These are phyloP conservation scores for Stichodactyla mertensii DNA, from an alignment of 64 coral and sea anemone genomes.

Conservation along the genomic window DNA sequence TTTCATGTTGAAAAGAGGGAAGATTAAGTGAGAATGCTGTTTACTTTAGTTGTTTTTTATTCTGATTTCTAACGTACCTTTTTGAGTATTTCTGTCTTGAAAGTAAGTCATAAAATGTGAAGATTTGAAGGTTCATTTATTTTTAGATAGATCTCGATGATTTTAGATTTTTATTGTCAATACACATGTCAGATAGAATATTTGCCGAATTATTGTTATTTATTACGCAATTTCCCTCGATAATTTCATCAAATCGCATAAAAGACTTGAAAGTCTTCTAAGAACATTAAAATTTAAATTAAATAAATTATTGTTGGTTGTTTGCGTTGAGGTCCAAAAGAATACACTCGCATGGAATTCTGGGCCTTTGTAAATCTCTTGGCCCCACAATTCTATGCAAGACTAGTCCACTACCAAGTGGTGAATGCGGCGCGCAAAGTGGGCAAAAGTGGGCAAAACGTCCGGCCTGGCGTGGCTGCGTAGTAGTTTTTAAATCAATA, in stretches of 20 bases:
- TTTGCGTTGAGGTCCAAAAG: not conserved
- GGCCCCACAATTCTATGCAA: no score
- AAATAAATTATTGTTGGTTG: not conserved
- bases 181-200: not conserved
- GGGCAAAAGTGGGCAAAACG: no score
- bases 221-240: not conserved
- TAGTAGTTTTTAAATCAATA: no score
- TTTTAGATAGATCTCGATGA: not conserved
- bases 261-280: not conserved
- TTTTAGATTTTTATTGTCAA: not conserved
- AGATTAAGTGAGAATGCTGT: not conserved
- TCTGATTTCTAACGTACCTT: not conserved
- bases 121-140: not conserved
- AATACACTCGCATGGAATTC: no score
- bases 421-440: no score
- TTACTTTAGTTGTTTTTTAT: not conserved
- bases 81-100: not conserved
- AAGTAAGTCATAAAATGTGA: not conserved
- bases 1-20: slow-evolving; percentile 5
- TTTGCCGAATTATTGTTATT: not conserved
- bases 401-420: no score
- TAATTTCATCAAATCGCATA: not conserved
- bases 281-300: not conserved
- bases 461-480: no score
- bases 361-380: no score